Evolutionary conservation across 2,797 vertebrate genomes (phyloP), one percentile per base, ranked within the genome.

Genomic region (Basileuterus tristriatus): DNA sequence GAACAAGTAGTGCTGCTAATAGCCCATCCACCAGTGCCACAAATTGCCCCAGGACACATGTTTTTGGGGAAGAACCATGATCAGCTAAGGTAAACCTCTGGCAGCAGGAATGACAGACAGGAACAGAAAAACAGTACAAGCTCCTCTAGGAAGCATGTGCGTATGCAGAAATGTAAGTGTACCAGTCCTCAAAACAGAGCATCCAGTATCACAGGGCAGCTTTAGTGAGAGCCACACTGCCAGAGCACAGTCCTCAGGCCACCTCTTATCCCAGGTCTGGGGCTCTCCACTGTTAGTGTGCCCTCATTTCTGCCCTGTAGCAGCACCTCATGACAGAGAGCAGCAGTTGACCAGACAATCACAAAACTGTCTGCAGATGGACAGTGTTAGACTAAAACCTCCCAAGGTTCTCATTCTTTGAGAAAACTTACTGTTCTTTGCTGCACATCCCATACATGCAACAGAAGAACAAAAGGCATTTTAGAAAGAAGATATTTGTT

Each of bases 401-500:
- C 87, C 43, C 59, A 68, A 89, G 67, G 58, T 76, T 89, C 68
- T 75, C 39, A 59, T 22, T 65, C 52, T 83, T 88, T 67, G 58
- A 85, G 89, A 90, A 63, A 65, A 32, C 16, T 68, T 68, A n/a
- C 27, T 86, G 74, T 83, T 91, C 79, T 88, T 60, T 59, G 91
- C 63, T 90, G 85, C 90, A 90, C 37, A 72, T 85, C 50, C n/a
- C 83, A 87, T 60, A 76, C 15, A 74, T 44, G 87, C 84, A 95
- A 64, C 67, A 63, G 69, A 94, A 91, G 68, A 95, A 95, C 74
- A 60, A 94, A 90, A 87, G 81, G 85, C 89, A 93, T 94, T 91
- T 96, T 90, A 96, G 94, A 97, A 96, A 91, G 75, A 82, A 82
- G 71, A 39, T 95, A 96, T 67, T 92, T 87, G 67, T 58, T 96